Conservation (phyloP, 2,797 vertebrate species). For the Cheirogaleus major region DNA sequence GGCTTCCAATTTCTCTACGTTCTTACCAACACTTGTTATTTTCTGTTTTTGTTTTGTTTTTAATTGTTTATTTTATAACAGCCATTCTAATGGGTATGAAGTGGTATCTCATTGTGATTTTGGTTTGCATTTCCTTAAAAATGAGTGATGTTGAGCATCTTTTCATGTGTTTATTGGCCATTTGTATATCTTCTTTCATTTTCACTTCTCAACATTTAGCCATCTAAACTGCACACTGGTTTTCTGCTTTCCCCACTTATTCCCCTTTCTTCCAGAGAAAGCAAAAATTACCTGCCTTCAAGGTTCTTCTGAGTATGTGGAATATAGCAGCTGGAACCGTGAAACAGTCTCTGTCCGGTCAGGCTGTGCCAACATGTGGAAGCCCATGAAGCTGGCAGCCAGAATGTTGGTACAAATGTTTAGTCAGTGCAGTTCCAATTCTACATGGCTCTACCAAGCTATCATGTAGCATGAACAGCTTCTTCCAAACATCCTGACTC, state of each 20-base stretch:
- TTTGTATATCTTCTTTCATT: background rate
- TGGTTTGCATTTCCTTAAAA: background rate
- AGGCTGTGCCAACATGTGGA: background rate
- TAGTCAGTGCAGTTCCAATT: background rate
- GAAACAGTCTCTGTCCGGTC: background rate
- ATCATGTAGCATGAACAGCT: background rate
- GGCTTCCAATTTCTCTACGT: background rate
- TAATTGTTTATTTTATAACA: background rate
- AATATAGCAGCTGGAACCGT: background rate
- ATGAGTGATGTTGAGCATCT: background rate
- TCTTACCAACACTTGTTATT: background rate
- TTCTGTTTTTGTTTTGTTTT: background rate
- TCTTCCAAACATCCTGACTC: background rate
- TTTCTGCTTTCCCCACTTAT: background rate
- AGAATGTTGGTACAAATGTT: background rate
- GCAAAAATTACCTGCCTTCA: background rate
- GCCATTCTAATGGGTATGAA: background rate
- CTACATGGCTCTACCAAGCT: background rate
- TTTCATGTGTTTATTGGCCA: background rate
- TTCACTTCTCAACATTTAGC: background rate
- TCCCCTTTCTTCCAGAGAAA: background rate
- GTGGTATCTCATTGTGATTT: background rate
- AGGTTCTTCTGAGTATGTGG: background rate
- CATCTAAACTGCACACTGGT: background rate
- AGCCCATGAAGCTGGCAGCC: background rate